Evolutionary conservation across 2,113 vertebrate species (phyloP), one percentile per base, ranked within the genome.

Genomic region (Aspidoscelis tigris): DNA sequence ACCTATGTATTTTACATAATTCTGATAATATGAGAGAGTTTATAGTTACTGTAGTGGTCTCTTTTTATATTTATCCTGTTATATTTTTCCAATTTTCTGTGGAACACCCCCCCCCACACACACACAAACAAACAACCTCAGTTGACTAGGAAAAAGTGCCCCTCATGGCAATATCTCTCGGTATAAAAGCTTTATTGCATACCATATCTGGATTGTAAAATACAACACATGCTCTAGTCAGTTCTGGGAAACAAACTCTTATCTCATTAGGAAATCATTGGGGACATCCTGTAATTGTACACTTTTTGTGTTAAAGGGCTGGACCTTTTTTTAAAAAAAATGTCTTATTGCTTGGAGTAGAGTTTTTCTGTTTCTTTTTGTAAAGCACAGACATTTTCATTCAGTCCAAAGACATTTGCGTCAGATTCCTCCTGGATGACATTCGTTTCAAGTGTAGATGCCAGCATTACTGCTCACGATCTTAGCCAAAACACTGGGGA

Each of bases 241-340:
- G 53, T 89, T 79, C 70, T 44, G 72, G 70, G 72, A 84, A 77
- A 41, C 53, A 50, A 66, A 22, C 82, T 2, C 69, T 66, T 44
- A 18, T 80, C 43, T 87, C 74, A 74, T 43, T 72, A 71, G 85
- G 81, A 88, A 12, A 58, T 58, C 81, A 68, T n/a, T 6, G 71
- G 47, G 78, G 73, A 80, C 0, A 0, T 74, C 76, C 75, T 74
- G 12, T 3, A 80, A 11, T 86, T 88, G 84, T 70, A 41, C 79
- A 81, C 18, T 77, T 72, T 64, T 58, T 70, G 77, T 7, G 11
- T 1, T 86, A 85, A 84, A 39, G 76, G 44, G 18, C 78, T 2
- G 33, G 20, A 6, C 22, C 26, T 26, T n/a, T 83, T 72, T 10
- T 65, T 33, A 1, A 33, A 33, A 33, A 82, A 77, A 64, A 82